Conservation (phyloP, 2,113 vertebrate genomes). For the Tautogolabrus adspersus region DNA sequence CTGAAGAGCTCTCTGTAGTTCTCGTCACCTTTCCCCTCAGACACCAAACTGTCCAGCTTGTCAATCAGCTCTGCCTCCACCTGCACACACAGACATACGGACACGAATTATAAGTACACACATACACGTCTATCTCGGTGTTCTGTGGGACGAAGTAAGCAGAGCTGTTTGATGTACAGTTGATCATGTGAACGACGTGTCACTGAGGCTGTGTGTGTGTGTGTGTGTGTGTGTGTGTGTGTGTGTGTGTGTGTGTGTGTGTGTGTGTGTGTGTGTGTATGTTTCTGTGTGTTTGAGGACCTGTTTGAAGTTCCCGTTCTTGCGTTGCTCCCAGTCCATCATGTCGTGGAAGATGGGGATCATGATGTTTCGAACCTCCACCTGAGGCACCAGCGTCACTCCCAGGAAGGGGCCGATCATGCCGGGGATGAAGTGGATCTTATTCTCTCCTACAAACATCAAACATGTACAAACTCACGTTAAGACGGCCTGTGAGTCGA, state of each 20-base stretch:
- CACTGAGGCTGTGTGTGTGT: too few species aligned
- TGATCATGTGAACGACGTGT: conserved; percentile 87
- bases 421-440: conserved; percentile 97
- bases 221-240: too few species aligned
- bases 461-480: rapidly evolving
- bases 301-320: conserved; percentile 99
- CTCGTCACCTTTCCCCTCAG: conserved; percentile 98
- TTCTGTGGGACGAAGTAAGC: too few species aligned
- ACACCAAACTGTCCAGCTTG: conserved; percentile 97
- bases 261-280: background rate
- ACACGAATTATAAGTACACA: too few species aligned
- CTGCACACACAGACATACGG: conserved; percentile 72
- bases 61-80: conserved; percentile 98
- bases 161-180: background rate
- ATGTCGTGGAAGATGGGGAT: conserved; percentile 99
- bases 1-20: conserved; percentile 98
- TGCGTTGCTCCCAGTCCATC: conserved; percentile 99
- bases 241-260: background rate
- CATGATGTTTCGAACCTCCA: conserved; percentile 97
- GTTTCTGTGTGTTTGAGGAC: conserved; percentile 64
- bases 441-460: conserved; percentile 90
- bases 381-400: conserved; percentile 95
- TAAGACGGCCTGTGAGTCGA: background rate
- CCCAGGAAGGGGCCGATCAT: conserved; percentile 99
- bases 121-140: too few species aligned